Evolutionary conservation across 2,113 vertebrate genomes (phyloP).

Genomic region (Oryzias melastigma): DNA sequence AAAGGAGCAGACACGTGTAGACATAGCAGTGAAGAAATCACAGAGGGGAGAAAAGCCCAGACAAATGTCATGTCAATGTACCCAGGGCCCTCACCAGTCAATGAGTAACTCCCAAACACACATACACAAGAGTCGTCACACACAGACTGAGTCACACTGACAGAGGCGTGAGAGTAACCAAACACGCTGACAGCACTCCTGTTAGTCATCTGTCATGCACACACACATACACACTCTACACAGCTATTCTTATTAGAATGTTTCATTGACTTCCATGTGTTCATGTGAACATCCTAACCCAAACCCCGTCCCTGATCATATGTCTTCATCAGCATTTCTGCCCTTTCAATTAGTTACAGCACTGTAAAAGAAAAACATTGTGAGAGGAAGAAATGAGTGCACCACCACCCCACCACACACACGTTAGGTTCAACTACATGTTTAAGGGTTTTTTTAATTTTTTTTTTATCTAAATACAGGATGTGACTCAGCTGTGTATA

Average conservation of each 20-base stretch:
- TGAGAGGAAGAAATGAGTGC: no score
- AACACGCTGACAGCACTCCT: conserved; percentile 45
- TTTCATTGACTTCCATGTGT: no score
- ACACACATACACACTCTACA: conserved; percentile 11
- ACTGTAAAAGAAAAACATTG: no score
- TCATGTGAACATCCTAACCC: no score
- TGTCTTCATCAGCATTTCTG: no score
- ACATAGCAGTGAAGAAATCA: conserved; percentile 29
- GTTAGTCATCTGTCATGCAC: conserved; percentile 56
- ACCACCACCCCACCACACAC: no score
- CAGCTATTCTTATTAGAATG: background rate
- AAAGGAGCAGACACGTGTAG: conserved; percentile 16
- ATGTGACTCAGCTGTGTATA: no score
- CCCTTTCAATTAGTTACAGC: no score
- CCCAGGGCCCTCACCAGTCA: conserved; percentile 54
- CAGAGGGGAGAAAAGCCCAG: conserved; percentile 38
- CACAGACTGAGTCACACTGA: conserved; percentile 49
- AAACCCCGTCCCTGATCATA: no score
- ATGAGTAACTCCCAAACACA: conserved; percentile 46
- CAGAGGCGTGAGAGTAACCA: conserved; percentile 54
- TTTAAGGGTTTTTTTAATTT: no score
- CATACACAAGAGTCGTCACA: conserved; percentile 13
- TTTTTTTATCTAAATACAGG: no score
- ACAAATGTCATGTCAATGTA: conserved; percentile 62
- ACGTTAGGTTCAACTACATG: no score